Percentiles rank a stretch among this genome's conserved stretches.
Evolutionary conservation across 2,113 vertebrate genomes (phyloP).

Genomic region (Helogale parvula): DNA sequence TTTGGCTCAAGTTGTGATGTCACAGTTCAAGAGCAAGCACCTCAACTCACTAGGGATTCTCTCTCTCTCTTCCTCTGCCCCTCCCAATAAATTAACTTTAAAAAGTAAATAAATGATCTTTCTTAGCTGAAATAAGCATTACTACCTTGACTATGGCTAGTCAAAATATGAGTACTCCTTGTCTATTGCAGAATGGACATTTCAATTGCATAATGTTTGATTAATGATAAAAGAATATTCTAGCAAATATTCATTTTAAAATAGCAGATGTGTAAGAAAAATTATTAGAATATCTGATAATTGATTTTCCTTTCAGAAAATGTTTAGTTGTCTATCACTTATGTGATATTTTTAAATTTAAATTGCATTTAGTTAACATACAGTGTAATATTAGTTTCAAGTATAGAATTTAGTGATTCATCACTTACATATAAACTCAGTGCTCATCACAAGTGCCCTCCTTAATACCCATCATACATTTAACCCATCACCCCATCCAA

Average conservation of each 20-base stretch:
- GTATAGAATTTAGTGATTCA: background rate
- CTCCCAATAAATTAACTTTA: too few relatives aligned
- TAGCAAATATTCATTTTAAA: background rate
- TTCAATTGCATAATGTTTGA: conserved; percentile 13
- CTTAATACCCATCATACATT: background rate
- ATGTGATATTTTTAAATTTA: background rate
- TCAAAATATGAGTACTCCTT: conserved; percentile 47
- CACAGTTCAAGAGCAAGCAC: too few relatives aligned
- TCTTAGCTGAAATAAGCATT: conserved; percentile 45
- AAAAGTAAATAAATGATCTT: background rate
- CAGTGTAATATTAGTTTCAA: background rate
- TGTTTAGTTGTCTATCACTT: background rate
- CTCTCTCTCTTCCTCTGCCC: too few relatives aligned
- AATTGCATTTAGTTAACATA: background rate
- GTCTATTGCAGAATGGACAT: background rate
- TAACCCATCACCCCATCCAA: background rate
- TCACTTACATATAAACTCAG: background rate
- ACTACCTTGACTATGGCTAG: background rate
- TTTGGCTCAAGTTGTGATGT: too few relatives aligned
- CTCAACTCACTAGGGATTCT: too few relatives aligned
- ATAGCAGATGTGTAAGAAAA: background rate
- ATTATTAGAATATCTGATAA: conserved; percentile 12
- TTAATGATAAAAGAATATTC: conserved; percentile 16
- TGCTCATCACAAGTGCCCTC: background rate
- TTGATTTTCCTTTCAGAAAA: conserved; percentile 3